Conservation (phyloP, 1,140 invertebrate species). For the Uloborus diversus region DNA sequence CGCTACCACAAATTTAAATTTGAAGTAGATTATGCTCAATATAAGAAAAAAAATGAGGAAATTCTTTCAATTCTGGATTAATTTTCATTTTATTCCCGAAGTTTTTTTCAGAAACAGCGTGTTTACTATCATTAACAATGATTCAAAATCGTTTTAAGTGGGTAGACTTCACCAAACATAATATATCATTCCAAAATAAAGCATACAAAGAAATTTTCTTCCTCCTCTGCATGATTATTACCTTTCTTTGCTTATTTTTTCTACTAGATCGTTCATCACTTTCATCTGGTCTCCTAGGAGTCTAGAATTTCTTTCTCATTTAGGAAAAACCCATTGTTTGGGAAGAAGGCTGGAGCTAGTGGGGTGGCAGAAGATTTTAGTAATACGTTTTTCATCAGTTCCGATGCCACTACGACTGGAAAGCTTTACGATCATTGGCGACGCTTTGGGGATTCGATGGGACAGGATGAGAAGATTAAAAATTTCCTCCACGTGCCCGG, state of each 20-base stretch:
- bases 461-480: background rate
- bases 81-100: no score
- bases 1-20: no score
- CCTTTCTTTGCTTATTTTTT: background rate
- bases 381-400: background rate
- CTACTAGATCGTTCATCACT: background rate
- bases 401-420: background rate
- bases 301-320: background rate
- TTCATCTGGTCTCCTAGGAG: background rate
- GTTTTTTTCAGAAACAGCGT: no score
- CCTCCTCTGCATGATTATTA: background rate
- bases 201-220: no score
- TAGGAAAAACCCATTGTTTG: background rate
- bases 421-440: background rate
- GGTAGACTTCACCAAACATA: background rate
- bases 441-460: background rate
- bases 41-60: no score
- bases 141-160: no score
- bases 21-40: no score
- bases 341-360: background rate
- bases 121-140: no score
- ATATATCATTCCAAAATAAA: background rate
- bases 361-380: background rate
- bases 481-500: background rate
- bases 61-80: no score